Evolutionary conservation across 1,140 invertebrate species (phyloP).

Genomic region (Eriosoma lanigerum): DNA sequence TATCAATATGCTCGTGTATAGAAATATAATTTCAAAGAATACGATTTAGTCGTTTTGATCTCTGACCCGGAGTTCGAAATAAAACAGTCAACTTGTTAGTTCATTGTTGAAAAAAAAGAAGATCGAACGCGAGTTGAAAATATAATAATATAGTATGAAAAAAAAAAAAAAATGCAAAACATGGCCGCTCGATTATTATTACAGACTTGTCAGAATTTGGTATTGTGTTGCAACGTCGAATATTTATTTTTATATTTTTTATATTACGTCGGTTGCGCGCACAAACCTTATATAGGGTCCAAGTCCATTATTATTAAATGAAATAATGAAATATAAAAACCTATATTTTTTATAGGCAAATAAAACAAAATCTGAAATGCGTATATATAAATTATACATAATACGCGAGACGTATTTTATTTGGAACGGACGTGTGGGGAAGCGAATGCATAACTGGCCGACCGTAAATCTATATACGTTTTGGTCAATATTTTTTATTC

Average conservation of each 20-base stretch:
- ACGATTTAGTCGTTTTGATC: no score
- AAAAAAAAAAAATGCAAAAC: neutral
- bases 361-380: constrained; percentile 40
- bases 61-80: no score
- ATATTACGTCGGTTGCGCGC: neutral
- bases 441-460: neutral
- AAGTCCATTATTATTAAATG: constrained; percentile 44
- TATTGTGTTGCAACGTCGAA: constrained; percentile 39
- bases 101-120: neutral
- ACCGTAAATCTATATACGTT: constrained; percentile 40
- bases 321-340: constrained; percentile 26
- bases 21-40: no score
- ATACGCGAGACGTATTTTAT: constrained; percentile 14
- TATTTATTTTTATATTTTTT: neutral
- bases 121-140: neutral
- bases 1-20: no score
- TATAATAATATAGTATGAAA: no score
- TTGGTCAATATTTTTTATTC: constrained; percentile 1
- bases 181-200: constrained; percentile 29
- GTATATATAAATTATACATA: neutral
- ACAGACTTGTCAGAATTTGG: constrained; percentile 42
- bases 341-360: constrained; percentile 47
- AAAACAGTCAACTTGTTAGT: neutral
- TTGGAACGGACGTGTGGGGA: constrained; percentile 3
- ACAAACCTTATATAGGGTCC: neutral